Base-by-base conservation (phyloP, 2,797 vertebrate species). In the Okamejei kenojei region DNA sequence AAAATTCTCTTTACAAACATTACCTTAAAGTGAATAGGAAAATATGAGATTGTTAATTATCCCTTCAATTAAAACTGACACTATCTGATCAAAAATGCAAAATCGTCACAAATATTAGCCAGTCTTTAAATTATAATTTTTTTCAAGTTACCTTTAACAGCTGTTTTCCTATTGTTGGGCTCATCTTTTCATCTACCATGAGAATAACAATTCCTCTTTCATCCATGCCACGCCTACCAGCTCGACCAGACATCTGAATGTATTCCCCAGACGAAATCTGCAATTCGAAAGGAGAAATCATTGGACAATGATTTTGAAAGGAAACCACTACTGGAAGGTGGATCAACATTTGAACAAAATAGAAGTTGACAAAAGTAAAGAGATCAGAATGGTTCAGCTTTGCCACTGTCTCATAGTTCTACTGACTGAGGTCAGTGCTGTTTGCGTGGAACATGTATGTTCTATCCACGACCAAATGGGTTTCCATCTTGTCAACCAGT, bases 171-270 rank as follows among this genome's bases (percentile, higher is more conserved):
- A 99, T 93, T 0, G 98, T 96, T 93, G 99, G 99, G 95, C 98
- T 99, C 98, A 99, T 99, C 96, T 99, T 99, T 95, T 99, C 98
- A 94, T 99, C 98, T 93, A 98, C 98, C 99, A 99, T 99, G 94
- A 99, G 98, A 95, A 99, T 99, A 68, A 99, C 98, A 93, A 99
- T 99, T 76, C 99, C 99, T 94, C 99, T 97, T 94, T 99, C 99
- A 88, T 99, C 99, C 99, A 99, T 99, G 93, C 99, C 98, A 96
- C 99, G 97, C 94, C 99, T 97, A 80, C 99, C 99, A 13, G 99
- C 99, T 13, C 99, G 98, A 73, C 99, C 99, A 11, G 99, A 99
- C 99, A 99, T 99, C 95, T 99, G 99, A 97, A 99, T 99, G 94
- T 99, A 99, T 96, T 99, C 99, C 92, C 99, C 99, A 82, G 99